Conservation (phyloP, 2,113 vertebrate genomes). For the Saguinus midas region DNA sequence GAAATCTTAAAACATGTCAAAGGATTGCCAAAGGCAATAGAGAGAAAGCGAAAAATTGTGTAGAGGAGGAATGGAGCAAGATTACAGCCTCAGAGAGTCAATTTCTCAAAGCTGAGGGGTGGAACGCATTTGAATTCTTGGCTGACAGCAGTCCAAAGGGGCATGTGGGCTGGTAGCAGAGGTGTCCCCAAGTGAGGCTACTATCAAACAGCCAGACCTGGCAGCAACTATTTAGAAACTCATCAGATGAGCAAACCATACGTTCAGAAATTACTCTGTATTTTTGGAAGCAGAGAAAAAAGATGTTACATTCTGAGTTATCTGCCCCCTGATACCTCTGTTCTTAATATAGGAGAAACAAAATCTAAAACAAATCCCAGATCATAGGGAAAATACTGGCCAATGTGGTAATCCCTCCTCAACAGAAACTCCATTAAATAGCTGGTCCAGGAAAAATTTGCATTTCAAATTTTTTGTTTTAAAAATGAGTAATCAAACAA, state of each 20-base stretch:
- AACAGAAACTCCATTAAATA: background rate
- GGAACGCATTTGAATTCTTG: background rate
- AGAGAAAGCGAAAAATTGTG: background rate
- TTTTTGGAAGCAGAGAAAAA: background rate
- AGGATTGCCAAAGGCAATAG: background rate
- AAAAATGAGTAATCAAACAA: background rate
- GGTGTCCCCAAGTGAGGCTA: background rate
- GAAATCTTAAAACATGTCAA: background rate
- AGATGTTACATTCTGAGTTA: background rate
- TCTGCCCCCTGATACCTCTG: rapidly evolving
- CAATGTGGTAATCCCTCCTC: background rate
- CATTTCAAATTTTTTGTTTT: too few relatives aligned
- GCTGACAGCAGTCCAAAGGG: background rate
- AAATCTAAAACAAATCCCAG: background rate
- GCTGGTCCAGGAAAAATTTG: background rate
- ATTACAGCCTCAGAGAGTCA: background rate
- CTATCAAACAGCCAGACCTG: background rate
- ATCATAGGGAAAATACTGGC: background rate
- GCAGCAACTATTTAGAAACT: background rate
- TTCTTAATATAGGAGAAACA: background rate
- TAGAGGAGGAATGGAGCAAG: background rate
- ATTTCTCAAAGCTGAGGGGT: background rate
- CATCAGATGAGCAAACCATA: background rate
- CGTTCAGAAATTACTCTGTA: background rate
- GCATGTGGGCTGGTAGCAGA: background rate